phyloP scores from a whole-genome alignment of 1,140 invertebrate genomes.

The Cylas formicarius region DNA sequence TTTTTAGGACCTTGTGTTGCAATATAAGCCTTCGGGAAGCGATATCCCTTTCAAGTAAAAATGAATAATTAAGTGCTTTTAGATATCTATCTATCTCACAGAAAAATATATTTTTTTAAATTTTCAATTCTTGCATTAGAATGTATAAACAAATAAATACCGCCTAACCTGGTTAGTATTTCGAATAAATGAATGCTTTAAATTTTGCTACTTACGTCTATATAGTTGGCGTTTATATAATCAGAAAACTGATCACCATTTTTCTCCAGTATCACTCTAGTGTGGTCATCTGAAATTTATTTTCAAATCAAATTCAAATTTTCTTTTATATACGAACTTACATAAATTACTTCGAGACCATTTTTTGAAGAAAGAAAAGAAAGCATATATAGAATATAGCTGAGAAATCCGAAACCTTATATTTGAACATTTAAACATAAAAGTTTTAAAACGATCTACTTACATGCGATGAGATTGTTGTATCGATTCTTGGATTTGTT shows the following conservation, averaged over 20 bases:
- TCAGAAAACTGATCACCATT: conserved; percentile 41
- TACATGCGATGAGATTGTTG: conserved; percentile 71
- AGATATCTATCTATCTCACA: not conserved
- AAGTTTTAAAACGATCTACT: conserved; percentile 21
- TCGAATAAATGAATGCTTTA: too few relatives aligned
- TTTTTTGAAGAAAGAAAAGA: too few relatives aligned
- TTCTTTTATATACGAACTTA: not conserved
- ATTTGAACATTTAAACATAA: conserved; percentile 1
- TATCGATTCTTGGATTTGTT: conserved; percentile 73
- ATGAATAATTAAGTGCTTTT: not conserved
- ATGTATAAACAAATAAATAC: too few relatives aligned
- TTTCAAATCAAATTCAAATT: conserved; percentile 10
- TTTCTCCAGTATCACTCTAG: conserved; percentile 59
- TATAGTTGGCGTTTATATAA: conserved; percentile 28
- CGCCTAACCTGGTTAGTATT: too few relatives aligned
- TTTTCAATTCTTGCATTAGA: too few relatives aligned
- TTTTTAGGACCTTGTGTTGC: conserved; percentile 74
- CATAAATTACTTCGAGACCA: too few relatives aligned
- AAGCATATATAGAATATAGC: too few relatives aligned
- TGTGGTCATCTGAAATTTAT: conserved; percentile 62
- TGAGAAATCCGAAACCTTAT: too few relatives aligned
- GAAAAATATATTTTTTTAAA: not conserved
- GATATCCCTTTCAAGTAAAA: conserved; percentile 54
- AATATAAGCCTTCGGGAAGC: conserved; percentile 60
- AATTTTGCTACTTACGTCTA: conserved; percentile 11